Conservation (phyloP, 1,140 invertebrate genomes). For the Drosophila paulistorum region DNA sequence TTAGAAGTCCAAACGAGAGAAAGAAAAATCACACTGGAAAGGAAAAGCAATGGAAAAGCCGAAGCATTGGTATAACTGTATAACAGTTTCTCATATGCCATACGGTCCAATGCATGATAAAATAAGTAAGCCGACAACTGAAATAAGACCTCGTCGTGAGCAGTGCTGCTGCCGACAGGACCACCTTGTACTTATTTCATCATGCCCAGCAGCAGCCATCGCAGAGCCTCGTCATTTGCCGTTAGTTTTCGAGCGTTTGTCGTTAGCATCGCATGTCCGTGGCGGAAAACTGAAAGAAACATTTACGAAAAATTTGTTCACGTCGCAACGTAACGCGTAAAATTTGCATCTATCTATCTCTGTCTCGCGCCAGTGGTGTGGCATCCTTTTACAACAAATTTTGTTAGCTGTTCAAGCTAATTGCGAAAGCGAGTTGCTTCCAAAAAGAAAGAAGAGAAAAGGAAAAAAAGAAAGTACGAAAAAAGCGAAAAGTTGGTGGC, state of each 20-base stretch:
- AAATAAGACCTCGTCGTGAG: too few relatives aligned
- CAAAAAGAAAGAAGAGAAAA: background rate
- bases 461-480: background rate
- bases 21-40: background rate
- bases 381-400: conserved; percentile 4
- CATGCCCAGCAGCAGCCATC: background rate
- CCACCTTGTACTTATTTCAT: too few relatives aligned
- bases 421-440: conserved; percentile 6
- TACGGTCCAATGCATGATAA: too few relatives aligned
- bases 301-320: conserved; percentile 22
- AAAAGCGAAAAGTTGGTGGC: conserved; percentile 1
- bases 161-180: too few relatives aligned
- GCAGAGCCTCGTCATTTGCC: background rate
- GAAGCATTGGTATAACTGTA: background rate
- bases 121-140: too few relatives aligned
- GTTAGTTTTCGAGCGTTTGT: conserved; percentile 71
- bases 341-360: conserved; percentile 10
- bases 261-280: conserved; percentile 67
- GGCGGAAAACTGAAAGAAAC: conserved; percentile 24
- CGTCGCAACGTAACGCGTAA: conserved; percentile 29
- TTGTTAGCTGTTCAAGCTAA: conserved; percentile 17
- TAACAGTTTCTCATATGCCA: background rate
- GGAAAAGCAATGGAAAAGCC: too few relatives aligned
- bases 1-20: background rate
- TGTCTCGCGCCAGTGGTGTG: background rate